phyloP scores from a whole-genome alignment of 2,888 invertebrate species.

The Nomada flava region DNA sequence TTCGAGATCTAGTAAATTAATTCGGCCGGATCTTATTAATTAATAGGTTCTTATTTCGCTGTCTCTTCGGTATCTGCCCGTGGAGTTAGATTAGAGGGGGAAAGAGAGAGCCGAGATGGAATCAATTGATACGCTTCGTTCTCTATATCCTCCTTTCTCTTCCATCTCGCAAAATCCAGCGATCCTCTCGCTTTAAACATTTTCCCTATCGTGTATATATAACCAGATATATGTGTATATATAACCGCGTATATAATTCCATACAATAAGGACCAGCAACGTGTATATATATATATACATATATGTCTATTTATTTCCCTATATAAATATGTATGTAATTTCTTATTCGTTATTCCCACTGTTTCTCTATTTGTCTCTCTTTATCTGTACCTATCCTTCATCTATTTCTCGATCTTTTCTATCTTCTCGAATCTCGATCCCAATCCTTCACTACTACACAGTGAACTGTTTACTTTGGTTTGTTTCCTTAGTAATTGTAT shows the following conservation, averaged over 20 bases:
- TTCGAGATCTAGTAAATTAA: conserved; percentile 4
- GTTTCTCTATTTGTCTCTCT: conserved; percentile 6
- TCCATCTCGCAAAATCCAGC: conserved; percentile 54
- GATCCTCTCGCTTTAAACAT: conserved; percentile 55
- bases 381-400: neutral
- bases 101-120: conserved; percentile 58
- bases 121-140: conserved; percentile 69
- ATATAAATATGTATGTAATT: conserved; percentile 28
- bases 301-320: conserved; percentile 30
- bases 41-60: conserved; percentile 23
- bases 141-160: conserved; percentile 46
- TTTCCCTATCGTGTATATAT: conserved; percentile 41
- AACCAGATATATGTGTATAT: conserved; percentile 32
- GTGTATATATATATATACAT: conserved; percentile 23
- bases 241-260: neutral
- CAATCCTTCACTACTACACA: neutral
- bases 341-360: conserved; percentile 30
- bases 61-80: conserved; percentile 2
- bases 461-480: neutral
- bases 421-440: no score
- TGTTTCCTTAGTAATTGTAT: conserved; percentile 2
- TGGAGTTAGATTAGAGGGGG: conserved; percentile 40
- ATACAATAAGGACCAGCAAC: neutral
- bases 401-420: neutral
- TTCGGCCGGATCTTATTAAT: conserved; percentile 12